Evolutionary conservation across 2,113 vertebrate species (phyloP).

Genomic region (Nestor notabilis): DNA sequence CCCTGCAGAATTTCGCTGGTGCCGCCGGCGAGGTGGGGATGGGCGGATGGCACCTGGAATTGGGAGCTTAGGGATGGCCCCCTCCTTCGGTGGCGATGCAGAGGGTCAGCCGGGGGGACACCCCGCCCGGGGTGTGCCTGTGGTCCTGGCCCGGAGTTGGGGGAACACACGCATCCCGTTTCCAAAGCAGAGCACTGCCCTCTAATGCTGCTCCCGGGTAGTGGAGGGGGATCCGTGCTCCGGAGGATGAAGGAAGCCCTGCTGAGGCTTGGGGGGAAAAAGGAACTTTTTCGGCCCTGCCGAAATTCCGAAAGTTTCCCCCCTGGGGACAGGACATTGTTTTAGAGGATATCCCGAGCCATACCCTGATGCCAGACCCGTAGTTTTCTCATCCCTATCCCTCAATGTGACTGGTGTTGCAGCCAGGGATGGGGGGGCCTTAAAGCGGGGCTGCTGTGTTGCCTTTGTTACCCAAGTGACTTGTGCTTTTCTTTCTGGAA

Average conservation of each 20-base stretch:
- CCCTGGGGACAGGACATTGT: accelerated
- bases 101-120: neutral
- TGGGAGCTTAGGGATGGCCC: neutral
- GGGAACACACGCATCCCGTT: accelerated
- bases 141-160: neutral
- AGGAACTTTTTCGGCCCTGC: neutral
- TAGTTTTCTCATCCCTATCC: neutral
- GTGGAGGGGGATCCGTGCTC: neutral
- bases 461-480: neutral
- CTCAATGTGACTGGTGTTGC: neutral
- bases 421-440: neutral
- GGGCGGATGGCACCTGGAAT: neutral
- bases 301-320: too few relatives aligned
- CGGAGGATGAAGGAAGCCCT: neutral
- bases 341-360: neutral
- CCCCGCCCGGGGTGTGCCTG: neutral
- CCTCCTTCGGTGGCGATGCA: neutral
- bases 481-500: neutral
- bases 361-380: neutral
- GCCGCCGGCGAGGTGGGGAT: neutral
- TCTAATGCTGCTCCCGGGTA: slow-evolving; percentile 18
- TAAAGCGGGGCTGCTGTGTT: neutral
- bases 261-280: neutral
- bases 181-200: slow-evolving; percentile 4
- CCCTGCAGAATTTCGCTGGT: neutral